Base-by-base conservation (phyloP, 2,797 vertebrate species). In the Pelobates cultripes region DNA sequence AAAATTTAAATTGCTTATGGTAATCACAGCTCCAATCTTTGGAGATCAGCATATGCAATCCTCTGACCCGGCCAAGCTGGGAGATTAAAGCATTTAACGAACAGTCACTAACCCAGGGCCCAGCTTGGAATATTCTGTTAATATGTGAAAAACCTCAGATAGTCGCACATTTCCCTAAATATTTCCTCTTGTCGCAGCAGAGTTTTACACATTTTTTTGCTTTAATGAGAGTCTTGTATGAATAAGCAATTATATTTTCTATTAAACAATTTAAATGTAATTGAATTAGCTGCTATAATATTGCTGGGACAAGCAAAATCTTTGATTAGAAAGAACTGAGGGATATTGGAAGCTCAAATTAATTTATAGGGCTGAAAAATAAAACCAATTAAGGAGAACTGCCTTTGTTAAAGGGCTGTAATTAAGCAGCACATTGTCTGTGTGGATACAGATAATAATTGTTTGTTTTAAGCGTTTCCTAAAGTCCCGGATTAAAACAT, bases 1-100 rank as follows among this genome's bases (percentile, higher is more conserved):
- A 97, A 94, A 93, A 97, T 96, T 96, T 97, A 97, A 97, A 98
- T 97, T 97, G 96, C 94, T 97, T 95, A 96, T 97, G 96, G 95
- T 97, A 97, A 98, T 97, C 94, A 94, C 93, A 94, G 93, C 88
- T 92, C 95, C 94, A 95, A 96, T 97, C 96, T 95, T 95, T 92
- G 91, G 90, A 86, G 92, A 96, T 97, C 96, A 96, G 94, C 95
- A 96, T 96, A 94, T 95, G 96, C 95, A 51, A 97, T 95, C 96
- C 94, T 95, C 90, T 94, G 94, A 91, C 93, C 90, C 87, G 90
- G 88, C 92, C 90, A 91, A 90, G 95, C 92, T 94, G 92, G 95
- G 95, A 28, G 28, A 28, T 28, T 28, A 28, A 28, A 28, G 94
- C 93, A 91, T 90, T 90, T 92, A 92, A 94, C 91, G 92, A 93